phyloP scores from a whole-genome alignment of 2,888 invertebrate genomes.

The Harpalus rubripes region DNA sequence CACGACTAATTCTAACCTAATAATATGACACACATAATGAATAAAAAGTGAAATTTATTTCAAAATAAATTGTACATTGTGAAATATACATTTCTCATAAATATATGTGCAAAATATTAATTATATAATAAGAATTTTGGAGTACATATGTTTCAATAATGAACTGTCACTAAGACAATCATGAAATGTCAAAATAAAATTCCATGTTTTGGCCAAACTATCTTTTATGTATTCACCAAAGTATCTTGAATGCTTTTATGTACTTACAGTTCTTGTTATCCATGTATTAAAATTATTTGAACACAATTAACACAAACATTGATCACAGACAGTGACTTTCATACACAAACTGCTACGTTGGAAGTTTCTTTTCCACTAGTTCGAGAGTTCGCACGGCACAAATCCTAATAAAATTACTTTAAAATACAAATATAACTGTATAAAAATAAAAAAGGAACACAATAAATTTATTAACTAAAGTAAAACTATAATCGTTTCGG shows the following conservation, averaged over 20 bases:
- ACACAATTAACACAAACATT: slow-evolving; percentile 65
- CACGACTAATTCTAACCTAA: slow-evolving; percentile 47
- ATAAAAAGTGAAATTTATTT: slow-evolving; percentile 25
- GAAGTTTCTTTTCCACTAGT: slow-evolving; percentile 65
- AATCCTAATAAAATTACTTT: slow-evolving; percentile 4
- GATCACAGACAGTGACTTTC: slow-evolving; percentile 66
- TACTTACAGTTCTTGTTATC: slow-evolving; percentile 65
- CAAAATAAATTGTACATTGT: slow-evolving; percentile 32
- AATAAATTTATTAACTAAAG: slow-evolving; percentile 34
- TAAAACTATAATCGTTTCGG: slow-evolving; percentile 5
- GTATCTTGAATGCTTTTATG: slow-evolving; percentile 3
- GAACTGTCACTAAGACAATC: slow-evolving; percentile 58
- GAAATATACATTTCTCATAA: not conserved
- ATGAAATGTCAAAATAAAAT: slow-evolving; percentile 58
- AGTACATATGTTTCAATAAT: slow-evolving; percentile 65
- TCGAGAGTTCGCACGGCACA: not conserved
- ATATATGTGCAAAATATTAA: slow-evolving; percentile 46
- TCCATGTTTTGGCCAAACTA: not conserved
- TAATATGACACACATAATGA: slow-evolving; percentile 36
- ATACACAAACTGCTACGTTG: slow-evolving; percentile 61
- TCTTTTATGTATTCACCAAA: slow-evolving; percentile 21
- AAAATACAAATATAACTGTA: slow-evolving; percentile 30
- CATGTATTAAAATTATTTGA: slow-evolving; percentile 59
- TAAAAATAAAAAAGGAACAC: slow-evolving; percentile 24
- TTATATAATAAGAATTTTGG: slow-evolving; percentile 66